phyloP scores from a whole-genome alignment of 2,113 vertebrate species.

The Lepisosteus oculatus region DNA sequence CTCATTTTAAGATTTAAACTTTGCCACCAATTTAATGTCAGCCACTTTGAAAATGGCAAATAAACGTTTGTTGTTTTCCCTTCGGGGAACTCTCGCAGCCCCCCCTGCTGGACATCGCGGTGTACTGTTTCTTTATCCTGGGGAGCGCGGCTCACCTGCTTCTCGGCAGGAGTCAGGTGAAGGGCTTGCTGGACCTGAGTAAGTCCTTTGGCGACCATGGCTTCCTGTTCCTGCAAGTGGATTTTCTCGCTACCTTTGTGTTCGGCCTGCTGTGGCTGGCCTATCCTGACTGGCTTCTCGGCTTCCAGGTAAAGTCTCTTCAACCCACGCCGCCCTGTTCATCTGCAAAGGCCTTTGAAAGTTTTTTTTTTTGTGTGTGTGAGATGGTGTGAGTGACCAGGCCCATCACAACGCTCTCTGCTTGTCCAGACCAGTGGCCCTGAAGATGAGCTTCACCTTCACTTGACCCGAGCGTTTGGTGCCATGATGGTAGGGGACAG shows the following conservation, averaged over 20 bases:
- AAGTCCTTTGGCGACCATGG: neutral
- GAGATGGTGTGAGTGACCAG: neutral
- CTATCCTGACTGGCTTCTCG: slow-evolving; percentile 28
- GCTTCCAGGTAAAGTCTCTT: slow-evolving; percentile 20
- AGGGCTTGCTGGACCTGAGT: neutral
- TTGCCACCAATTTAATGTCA: neutral
- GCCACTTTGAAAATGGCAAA: neutral
- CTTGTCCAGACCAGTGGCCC: slow-evolving; percentile 1
- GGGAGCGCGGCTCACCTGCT: slow-evolving; percentile 19
- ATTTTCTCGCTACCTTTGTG: slow-evolving; percentile 20
- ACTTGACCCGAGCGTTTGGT: slow-evolving; percentile 25
- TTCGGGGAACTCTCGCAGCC: neutral
- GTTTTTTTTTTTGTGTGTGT: neutral
- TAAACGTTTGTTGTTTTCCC: neutral
- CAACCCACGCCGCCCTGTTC: neutral
- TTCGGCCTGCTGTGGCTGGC: slow-evolving; percentile 30
- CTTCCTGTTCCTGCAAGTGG: slow-evolving; percentile 26
- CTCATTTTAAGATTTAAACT: too few species aligned
- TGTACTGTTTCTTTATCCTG: slow-evolving; percentile 22
- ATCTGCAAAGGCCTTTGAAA: neutral
- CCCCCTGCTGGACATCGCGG: slow-evolving; percentile 18
- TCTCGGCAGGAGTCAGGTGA: slow-evolving; percentile 9
- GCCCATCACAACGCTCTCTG: neutral
- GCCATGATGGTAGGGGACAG: slow-evolving; percentile 32
- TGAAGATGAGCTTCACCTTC: slow-evolving; percentile 18